These are phyloP conservation scores for Heteromurus nitidus DNA, from an alignment of 2,888 invertebrate species.

Conservation along the genomic window DNA sequence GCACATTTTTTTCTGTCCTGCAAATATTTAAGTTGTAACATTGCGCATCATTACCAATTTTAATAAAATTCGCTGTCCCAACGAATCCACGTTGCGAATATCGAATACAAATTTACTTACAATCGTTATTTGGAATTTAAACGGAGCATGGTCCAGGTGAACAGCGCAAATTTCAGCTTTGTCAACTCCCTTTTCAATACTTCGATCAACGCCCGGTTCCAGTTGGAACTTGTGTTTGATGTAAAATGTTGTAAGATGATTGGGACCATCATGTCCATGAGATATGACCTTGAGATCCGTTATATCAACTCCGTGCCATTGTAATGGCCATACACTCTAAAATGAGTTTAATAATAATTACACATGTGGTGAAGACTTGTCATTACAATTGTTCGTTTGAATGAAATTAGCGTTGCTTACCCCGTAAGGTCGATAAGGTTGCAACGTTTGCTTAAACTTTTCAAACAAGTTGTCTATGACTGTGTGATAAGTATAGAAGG, in stretches of 20 bases:
- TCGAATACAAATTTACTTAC: not conserved
- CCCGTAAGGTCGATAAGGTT: slow-evolving; percentile 78
- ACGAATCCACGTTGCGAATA: not conserved
- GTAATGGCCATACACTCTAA: slow-evolving; percentile 59
- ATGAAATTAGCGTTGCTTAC: too few species aligned
- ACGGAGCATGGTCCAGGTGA: slow-evolving; percentile 61
- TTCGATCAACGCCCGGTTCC: slow-evolving; percentile 50
- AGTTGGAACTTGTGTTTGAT: slow-evolving; percentile 25
- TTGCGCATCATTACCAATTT: too few species aligned
- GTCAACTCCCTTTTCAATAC: slow-evolving; percentile 37
- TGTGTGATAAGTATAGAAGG: slow-evolving; percentile 90
- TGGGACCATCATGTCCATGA: slow-evolving; percentile 8
- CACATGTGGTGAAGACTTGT: too few species aligned
- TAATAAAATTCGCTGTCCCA: too few species aligned
- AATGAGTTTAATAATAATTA: too few species aligned
- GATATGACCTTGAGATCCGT: not conserved
- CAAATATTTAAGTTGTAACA: too few species aligned
- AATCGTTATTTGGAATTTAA: slow-evolving; percentile 44
- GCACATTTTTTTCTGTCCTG: slow-evolving; percentile 45
- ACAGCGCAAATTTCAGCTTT: slow-evolving; percentile 43
- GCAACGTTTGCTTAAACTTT: slow-evolving; percentile 83
- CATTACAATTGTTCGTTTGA: too few species aligned
- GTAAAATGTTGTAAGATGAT: slow-evolving; percentile 58
- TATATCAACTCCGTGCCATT: slow-evolving; percentile 58
- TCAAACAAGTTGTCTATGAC: slow-evolving; percentile 87